Evolutionary conservation across 2,113 vertebrate species (phyloP), one percentile per base, ranked within the genome.

Genomic region (Sisor rabdophorus): DNA sequence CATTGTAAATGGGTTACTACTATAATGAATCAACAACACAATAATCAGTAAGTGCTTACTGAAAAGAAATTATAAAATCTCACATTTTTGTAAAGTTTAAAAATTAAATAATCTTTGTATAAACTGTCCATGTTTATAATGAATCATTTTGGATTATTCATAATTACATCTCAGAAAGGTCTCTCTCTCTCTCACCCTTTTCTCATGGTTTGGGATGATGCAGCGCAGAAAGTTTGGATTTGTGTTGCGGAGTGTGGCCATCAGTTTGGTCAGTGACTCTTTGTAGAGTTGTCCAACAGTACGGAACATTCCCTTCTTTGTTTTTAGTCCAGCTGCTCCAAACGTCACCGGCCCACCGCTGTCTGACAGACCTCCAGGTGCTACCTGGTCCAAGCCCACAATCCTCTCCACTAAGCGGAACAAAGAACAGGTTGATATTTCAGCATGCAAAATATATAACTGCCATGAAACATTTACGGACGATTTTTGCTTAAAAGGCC

Each of bases 151-250:
- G 32, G 32, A 36, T 36, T 36, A 22, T 17, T 63, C 28, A 30
- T 28, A 22, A 44, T 11, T 16, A 15, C 58, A 22, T 50, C 12
- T 47, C n/a, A 40, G 16, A 26, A 26, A 17, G 2, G 3, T 0
- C 8, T 17, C 12, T 70, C 93, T 0, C 8, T 17, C 12, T 70
- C 93, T 87, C 83, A 95, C 95, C 89, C 85, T 89, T 85, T 96
- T 97, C 84, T 96, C 95, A 0, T 96, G 95, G 86, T 96, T 97
- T 73, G 95, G 95, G 78, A 96, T 92, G 78, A 96, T 95, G 73
- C 95, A 97, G 71, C 95, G 93, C 17, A 96, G 92, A 54, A 96
- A 96, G 88, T 95, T 96, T 75, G 94, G 94, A 83, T 96, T 96
- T 84, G 95, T 96, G 89, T 96, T 96, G 74, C 93, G 91, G 78